Conservation (phyloP, 2,113 vertebrate genomes). For the Plotosus lineatus region DNA sequence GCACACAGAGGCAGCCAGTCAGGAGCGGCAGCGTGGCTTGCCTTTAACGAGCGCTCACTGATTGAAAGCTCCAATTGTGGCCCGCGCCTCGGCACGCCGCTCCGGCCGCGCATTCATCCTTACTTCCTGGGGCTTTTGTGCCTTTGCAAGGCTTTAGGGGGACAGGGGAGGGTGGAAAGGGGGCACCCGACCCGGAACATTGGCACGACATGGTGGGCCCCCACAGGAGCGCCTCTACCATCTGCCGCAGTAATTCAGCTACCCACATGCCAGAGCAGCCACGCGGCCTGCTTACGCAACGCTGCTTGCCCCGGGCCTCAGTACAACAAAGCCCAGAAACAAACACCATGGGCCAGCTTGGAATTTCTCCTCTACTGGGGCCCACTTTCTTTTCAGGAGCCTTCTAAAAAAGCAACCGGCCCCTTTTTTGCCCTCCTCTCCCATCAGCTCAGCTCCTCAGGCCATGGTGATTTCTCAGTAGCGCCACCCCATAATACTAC, state of each 20-base stretch:
- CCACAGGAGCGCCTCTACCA: slow-evolving; percentile 62
- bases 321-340: slow-evolving; percentile 59
- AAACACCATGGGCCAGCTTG: slow-evolving; percentile 56
- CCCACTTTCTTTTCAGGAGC: slow-evolving; percentile 61
- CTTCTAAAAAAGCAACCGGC: slow-evolving; percentile 41
- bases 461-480: slow-evolving; percentile 28
- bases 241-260: slow-evolving; percentile 74
- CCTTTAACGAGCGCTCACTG: slow-evolving; percentile 57
- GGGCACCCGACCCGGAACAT: slow-evolving; percentile 65
- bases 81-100: slow-evolving; percentile 66
- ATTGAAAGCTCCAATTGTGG: slow-evolving; percentile 71
- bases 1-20: slow-evolving; percentile 51
- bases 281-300: slow-evolving; percentile 59
- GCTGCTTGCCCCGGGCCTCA: slow-evolving; percentile 51
- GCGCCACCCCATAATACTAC: neutral
- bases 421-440: slow-evolving; percentile 56
- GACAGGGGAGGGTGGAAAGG: slow-evolving; percentile 45
- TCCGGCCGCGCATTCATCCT: slow-evolving; percentile 64
- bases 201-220: slow-evolving; percentile 58
- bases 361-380: slow-evolving; percentile 50
- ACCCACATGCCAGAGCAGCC: slow-evolving; percentile 71
- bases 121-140: slow-evolving; percentile 76
- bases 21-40: slow-evolving; percentile 55
- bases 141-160: slow-evolving; percentile 50
- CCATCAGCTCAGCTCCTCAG: slow-evolving; percentile 40